phyloP scores from a whole-genome alignment of 2,888 invertebrate species.

The Thereva unica region DNA sequence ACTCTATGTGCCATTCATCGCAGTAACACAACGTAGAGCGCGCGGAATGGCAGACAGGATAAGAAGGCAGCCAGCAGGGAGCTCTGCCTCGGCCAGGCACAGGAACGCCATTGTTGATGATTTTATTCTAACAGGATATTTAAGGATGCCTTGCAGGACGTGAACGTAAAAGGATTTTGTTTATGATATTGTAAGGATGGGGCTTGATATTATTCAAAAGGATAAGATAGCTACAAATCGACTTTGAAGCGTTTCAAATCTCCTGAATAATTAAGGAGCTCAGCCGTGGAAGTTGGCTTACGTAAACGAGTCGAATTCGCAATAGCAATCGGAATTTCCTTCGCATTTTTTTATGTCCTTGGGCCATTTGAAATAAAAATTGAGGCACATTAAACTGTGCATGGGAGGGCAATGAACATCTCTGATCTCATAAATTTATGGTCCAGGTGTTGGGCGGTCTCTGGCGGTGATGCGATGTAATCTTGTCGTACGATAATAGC shows the following conservation, averaged over 20 bases:
- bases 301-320: no score
- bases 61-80: background rate
- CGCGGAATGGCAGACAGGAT: background rate
- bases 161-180: conserved; percentile 2
- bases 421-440: no score
- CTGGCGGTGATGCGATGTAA: no score
- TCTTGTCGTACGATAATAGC: no score
- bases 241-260: conserved; percentile 9
- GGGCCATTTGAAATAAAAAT: no score
- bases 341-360: no score
- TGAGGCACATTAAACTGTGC: no score
- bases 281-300: no score
- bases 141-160: background rate
- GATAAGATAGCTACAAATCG: conserved; percentile 18
- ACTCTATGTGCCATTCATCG: background rate
- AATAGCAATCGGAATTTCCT: no score
- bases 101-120: background rate
- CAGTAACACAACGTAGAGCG: no score
- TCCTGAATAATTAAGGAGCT: background rate
- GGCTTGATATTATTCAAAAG: conserved; percentile 4
- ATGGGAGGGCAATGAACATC: no score
- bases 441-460: no score
- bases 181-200: conserved; percentile 5
- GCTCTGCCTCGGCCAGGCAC: background rate
- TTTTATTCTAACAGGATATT: conserved; percentile 3